Evolutionary conservation across 2,797 vertebrate species (phyloP).

Genomic region (Coranthus polyacanthus): DNA sequence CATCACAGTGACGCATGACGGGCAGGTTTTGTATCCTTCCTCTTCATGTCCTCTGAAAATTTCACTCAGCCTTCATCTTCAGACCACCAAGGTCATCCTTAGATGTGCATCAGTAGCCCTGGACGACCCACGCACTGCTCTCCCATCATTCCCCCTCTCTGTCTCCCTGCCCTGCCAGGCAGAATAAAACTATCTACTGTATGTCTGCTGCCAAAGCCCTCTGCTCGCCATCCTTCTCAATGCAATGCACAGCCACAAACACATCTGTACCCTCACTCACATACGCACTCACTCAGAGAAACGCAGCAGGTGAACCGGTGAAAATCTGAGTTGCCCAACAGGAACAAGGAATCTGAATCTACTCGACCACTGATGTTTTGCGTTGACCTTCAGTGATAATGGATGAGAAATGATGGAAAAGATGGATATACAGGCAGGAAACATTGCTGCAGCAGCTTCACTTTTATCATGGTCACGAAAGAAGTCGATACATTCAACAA

Average conservation of each 20-base stretch:
- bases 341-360: constrained; percentile 68
- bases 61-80: constrained; percentile 72
- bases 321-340: constrained; percentile 64
- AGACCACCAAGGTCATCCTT: constrained; percentile 76
- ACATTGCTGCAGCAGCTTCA: constrained; percentile 29
- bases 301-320: constrained; percentile 62
- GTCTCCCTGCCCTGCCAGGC: constrained; percentile 66
- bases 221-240: constrained; percentile 52
- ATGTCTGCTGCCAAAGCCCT: constrained; percentile 61
- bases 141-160: constrained; percentile 67
- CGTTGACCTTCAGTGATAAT: constrained; percentile 77
- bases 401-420: constrained; percentile 72
- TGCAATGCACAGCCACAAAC: constrained; percentile 44
- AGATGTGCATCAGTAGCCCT: constrained; percentile 73
- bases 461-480: constrained; percentile 46
- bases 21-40: constrained; percentile 67
- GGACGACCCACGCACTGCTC: constrained; percentile 65
- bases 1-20: constrained; percentile 71
- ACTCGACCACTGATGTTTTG: constrained; percentile 62
- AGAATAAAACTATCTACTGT: constrained; percentile 49
- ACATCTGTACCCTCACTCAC: constrained; percentile 15
- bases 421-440: constrained; percentile 56
- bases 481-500: constrained; percentile 12
- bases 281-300: constrained; percentile 34
- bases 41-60: constrained; percentile 71